phyloP scores from a whole-genome alignment of 2,113 vertebrate genomes.

The Dromiciops gliroides region DNA sequence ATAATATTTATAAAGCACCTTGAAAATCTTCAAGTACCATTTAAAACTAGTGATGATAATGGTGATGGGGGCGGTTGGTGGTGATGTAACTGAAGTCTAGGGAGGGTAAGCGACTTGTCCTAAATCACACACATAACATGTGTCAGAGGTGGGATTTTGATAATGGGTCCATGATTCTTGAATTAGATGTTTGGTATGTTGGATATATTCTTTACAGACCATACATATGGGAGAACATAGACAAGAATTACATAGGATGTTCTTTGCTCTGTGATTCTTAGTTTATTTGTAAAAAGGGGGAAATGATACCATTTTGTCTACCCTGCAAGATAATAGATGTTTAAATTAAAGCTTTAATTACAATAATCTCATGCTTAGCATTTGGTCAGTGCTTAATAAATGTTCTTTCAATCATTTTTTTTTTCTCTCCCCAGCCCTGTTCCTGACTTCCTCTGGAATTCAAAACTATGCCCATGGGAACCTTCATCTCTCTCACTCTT shows the following conservation, averaged over 20 bases:
- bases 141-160: not conserved
- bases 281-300: not conserved
- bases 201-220: not conserved
- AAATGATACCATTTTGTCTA: not conserved
- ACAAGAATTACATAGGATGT: not conserved
- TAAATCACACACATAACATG: not conserved
- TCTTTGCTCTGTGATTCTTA: not conserved
- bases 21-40: not conserved
- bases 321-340: not conserved
- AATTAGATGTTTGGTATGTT: not conserved
- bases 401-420: not conserved
- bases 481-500: not conserved
- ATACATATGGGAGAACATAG: not conserved
- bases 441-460: not conserved
- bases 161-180: not conserved
- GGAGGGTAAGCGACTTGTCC: not conserved
- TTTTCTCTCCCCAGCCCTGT: not conserved
- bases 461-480: not conserved
- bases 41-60: not conserved
- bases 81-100: not conserved
- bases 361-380: not conserved
- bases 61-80: no score
- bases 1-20: not conserved
- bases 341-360: not conserved
- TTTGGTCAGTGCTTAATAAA: not conserved